These are phyloP conservation scores for Stenodema calcarata DNA, from an alignment of 2,888 invertebrate species.

Conservation along the genomic window DNA sequence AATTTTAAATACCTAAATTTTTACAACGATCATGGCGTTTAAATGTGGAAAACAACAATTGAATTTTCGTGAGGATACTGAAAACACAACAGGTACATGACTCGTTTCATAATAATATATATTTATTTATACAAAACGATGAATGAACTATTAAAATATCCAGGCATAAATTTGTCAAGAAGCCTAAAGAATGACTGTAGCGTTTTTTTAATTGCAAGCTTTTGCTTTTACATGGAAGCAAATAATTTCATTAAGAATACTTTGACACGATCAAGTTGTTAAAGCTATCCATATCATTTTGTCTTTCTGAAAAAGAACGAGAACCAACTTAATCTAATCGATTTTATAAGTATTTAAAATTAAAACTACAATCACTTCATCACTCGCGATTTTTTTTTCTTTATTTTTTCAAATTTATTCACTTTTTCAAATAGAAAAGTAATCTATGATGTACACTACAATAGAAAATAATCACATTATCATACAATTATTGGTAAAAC, in stretches of 20 bases:
- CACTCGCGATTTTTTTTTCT: constrained; percentile 13
- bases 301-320: constrained; percentile 14
- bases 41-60: too few relatives aligned
- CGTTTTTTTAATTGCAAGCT: not conserved
- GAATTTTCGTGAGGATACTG: too few relatives aligned
- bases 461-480: constrained; percentile 43
- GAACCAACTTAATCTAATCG: not conserved
- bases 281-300: constrained; percentile 4
- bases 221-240: constrained; percentile 17
- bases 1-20: too few relatives aligned
- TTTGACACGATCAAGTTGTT: constrained; percentile 13
- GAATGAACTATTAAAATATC: constrained; percentile 27
- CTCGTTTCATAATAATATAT: constrained; percentile 41
- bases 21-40: too few relatives aligned
- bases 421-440: constrained; percentile 14
- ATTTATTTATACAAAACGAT: constrained; percentile 42
- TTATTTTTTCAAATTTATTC: too few relatives aligned
- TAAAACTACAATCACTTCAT: constrained; percentile 22
- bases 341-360: not conserved
- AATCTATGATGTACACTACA: constrained; percentile 29
- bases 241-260: not conserved
- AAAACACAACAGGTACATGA: not conserved
- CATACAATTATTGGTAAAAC: constrained; percentile 12
- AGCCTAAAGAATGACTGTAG: constrained; percentile 35
- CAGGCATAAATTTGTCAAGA: constrained; percentile 31